Evolutionary conservation across 2,888 invertebrate species (phyloP).

Genomic region (Dolichopus griseipennis): DNA sequence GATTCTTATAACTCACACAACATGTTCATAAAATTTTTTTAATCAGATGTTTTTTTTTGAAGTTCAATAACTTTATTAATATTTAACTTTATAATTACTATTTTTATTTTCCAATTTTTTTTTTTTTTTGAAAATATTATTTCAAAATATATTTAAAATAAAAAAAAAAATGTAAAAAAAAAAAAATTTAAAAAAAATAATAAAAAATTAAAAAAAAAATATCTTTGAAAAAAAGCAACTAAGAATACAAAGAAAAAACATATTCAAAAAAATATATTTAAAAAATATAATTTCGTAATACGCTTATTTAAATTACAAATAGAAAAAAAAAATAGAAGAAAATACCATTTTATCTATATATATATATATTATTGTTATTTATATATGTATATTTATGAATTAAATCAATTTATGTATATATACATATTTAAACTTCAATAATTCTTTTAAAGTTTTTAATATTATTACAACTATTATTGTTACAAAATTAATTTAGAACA

Average conservation of each 20-base stretch:
- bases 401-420: background rate
- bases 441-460: too few species aligned
- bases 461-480: too few species aligned
- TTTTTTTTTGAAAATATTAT: background rate
- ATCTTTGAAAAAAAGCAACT: conserved; percentile 10
- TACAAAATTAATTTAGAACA: too few species aligned
- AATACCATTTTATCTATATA: background rate
- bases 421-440: too few species aligned
- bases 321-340: background rate
- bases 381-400: background rate
- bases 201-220: background rate
- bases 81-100: too few species aligned
- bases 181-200: background rate
- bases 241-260: conserved; percentile 14
- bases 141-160: background rate
- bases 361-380: background rate
- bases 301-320: background rate
- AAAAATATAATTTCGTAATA: background rate
- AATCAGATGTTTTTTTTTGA: too few species aligned
- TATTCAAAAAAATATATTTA: conserved; percentile 4
- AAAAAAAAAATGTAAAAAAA: background rate
- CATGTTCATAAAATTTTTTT: too few species aligned
- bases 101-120: too few species aligned
- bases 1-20: too few species aligned
- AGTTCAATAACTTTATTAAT: too few species aligned